Conservation (phyloP, 2,797 vertebrate species). For the Alouatta caraya region DNA sequence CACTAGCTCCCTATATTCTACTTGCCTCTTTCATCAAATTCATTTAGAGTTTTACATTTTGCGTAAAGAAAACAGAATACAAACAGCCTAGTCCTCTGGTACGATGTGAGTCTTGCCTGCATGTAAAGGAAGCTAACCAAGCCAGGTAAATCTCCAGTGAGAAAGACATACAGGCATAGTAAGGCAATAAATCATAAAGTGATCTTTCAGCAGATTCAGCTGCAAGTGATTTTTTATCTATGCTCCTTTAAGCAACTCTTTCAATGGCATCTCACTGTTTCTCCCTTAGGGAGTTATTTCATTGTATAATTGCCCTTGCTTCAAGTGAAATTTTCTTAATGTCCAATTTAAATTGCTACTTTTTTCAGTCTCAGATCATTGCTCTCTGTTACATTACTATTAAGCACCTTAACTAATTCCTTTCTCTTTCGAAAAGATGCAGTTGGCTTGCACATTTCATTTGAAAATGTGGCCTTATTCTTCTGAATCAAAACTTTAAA, state of each 20-base stretch:
- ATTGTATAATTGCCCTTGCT: slow-evolving; percentile 68
- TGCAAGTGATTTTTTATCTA: slow-evolving; percentile 30
- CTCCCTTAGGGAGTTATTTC: slow-evolving; percentile 72
- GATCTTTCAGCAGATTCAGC: neutral
- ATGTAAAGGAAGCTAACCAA: neutral
- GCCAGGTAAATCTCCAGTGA: neutral
- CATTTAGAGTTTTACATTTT: neutral
- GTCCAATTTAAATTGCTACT: slow-evolving; percentile 69
- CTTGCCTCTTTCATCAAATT: neutral
- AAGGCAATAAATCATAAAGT: slow-evolving; percentile 49
- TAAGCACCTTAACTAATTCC: slow-evolving; percentile 63
- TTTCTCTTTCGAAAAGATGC: slow-evolving; percentile 52
- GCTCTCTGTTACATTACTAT: slow-evolving; percentile 64
- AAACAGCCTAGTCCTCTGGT: neutral
- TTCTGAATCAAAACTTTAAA: neutral
- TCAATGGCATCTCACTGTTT: slow-evolving; percentile 52
- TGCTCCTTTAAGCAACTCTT: slow-evolving; percentile 59
- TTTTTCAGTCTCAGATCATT: slow-evolving; percentile 60
- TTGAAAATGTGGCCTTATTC: slow-evolving; percentile 14
- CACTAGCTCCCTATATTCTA: accelerated
- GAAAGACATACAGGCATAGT: neutral
- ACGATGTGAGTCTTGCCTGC: accelerated
- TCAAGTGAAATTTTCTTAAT: slow-evolving; percentile 71
- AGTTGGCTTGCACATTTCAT: slow-evolving; percentile 46
- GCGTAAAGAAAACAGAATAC: neutral